Base-by-base conservation (phyloP, 2,113 vertebrate genomes). In the Varanus komodoensis region DNA sequence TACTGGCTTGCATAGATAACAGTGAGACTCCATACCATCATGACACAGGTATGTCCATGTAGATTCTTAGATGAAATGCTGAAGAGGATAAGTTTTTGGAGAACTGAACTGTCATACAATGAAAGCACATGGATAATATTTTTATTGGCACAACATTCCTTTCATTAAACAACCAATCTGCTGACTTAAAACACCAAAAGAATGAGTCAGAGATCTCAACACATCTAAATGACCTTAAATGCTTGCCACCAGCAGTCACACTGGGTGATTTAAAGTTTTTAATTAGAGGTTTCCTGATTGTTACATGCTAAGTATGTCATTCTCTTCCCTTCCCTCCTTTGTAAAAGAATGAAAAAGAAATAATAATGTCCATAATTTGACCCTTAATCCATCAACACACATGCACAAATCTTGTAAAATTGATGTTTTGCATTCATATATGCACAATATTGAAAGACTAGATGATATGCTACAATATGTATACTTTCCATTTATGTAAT, bases 311-410 rank as follows among this genome's bases (percentile, higher is more conserved):
- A 23, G 61, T 2, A 5, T 6, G 44, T 0, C 11, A 32, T 3
- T 61, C 5, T 0, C 17, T n/a, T 0, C 29, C 32, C 21, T 0
- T 25, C 15, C 0, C 0, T 32, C 38, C 50, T 34, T 2, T 0
- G 0, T 4, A 64, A 80, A 2, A 8, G 0, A 14, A 75, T 0
- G 0, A 0, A 3, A 6, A 27, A 0, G 61, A 15, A 0, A 52
- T 27, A 11, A 68, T n/a, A 50, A 78, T 54, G 52, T 0, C 34
- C 0, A 83, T 21, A 32, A 12, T 9, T 69, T 3, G 7, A 80
- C 3, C 61, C 25, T 0, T 32, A 0, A 17, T 3, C 50, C 27
- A 85, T 0, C 61, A 61, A 38, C 48, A 3, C 0, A 8, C 86
- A 85, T 64, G 14, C 48, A 73, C 21, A 5, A 12, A 75, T 21